Evolutionary conservation across 2,797 vertebrate genomes (phyloP).

Genomic region (Gymnodraco acuticeps): DNA sequence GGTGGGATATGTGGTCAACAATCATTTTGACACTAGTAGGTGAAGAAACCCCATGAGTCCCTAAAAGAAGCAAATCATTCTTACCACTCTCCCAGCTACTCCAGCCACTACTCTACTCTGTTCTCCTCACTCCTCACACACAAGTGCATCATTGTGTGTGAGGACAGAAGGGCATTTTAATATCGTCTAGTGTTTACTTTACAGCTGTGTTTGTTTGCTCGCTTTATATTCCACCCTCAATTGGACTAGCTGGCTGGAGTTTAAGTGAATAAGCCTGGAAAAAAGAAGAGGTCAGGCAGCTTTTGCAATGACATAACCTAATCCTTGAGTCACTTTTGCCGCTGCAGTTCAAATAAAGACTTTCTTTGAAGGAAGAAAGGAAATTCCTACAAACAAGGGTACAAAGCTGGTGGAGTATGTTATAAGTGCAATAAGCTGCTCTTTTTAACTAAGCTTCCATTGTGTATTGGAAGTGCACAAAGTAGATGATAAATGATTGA

Average conservation of each 20-base stretch:
- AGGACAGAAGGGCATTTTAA: constrained; percentile 54
- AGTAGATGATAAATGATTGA: too few relatives aligned
- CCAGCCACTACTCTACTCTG: constrained; percentile 56
- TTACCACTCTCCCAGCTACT: constrained; percentile 54
- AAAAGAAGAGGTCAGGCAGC: constrained; percentile 6
- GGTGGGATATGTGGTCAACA: background rate
- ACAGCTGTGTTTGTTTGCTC: constrained; percentile 56
- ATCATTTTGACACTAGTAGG: constrained; percentile 1
- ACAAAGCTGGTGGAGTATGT: background rate
- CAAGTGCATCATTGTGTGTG: constrained; percentile 68
- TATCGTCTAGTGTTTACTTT: constrained; percentile 68
- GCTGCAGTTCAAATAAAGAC: background rate
- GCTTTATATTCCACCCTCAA: constrained; percentile 46
- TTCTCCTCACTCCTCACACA: constrained; percentile 51
- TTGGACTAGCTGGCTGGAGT: background rate
- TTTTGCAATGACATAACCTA: constrained; percentile 33
- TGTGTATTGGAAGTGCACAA: too few relatives aligned
- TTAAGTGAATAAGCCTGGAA: constrained; percentile 22
- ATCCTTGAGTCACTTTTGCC: constrained; percentile 14
- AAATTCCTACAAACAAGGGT: background rate
- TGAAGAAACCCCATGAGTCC: background rate
- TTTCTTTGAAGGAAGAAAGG: background rate
- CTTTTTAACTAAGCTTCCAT: too few relatives aligned
- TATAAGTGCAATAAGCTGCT: too few relatives aligned
- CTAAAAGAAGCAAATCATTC: constrained; percentile 23